These are phyloP conservation scores for Cacoxenus indagator DNA, from an alignment of 2,888 invertebrate species.

Conservation along the genomic window DNA sequence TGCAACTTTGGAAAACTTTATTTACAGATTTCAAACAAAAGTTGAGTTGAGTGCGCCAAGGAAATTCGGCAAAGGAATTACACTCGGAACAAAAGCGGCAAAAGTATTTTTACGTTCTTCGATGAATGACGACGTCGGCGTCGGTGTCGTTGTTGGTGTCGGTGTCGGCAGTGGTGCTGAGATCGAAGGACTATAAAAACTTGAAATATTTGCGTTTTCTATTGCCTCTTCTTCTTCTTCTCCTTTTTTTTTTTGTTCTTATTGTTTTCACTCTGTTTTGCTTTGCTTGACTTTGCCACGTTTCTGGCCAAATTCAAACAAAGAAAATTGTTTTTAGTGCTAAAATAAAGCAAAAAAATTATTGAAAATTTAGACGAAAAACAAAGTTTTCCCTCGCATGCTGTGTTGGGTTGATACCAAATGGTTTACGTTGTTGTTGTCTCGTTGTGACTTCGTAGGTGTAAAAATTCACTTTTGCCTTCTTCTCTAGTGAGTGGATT, in stretches of 20 bases:
- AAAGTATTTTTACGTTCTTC: constrained; percentile 10
- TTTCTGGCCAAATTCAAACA: not conserved
- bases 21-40: constrained; percentile 45
- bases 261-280: not conserved
- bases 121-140: not conserved
- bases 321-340: not conserved
- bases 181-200: constrained; percentile 3
- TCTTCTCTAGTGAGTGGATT: not conserved
- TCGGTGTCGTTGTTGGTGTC: no score
- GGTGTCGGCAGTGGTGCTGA: no score
- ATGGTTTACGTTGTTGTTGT: not conserved
- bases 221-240: not conserved
- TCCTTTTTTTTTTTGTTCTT: not conserved
- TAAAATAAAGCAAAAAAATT: not conserved
- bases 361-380: not conserved
- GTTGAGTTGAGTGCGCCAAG: not conserved
- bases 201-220: not conserved
- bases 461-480: not conserved
- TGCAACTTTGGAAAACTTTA: constrained; percentile 56
- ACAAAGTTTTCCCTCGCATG: not conserved
- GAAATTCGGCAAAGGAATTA: constrained; percentile 4
- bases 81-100: not conserved
- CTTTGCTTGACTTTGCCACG: not conserved
- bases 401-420: not conserved
- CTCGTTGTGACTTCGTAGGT: not conserved